Percentiles rank a stretch among this genome's conserved stretches.
phyloP scores from a whole-genome alignment of 2,113 vertebrate species.

The Nyctibius bracteatus region DNA sequence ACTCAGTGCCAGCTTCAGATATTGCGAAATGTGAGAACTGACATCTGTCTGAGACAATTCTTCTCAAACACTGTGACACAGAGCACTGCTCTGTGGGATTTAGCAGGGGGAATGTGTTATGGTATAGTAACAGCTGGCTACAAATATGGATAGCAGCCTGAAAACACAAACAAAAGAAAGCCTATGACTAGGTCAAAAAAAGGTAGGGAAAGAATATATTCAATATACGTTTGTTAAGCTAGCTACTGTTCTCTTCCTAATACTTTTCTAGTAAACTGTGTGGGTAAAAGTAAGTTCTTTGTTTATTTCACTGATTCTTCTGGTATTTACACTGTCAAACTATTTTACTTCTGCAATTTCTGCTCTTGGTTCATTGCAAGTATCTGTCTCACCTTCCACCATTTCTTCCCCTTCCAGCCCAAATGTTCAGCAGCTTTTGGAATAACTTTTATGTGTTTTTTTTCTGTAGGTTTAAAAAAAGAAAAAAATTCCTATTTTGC shows the following conservation, averaged over 20 bases:
- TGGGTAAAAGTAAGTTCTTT: not conserved
- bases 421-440: not conserved
- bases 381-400: not conserved
- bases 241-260: not conserved
- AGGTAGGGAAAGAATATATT: not conserved
- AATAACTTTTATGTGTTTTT: not conserved
- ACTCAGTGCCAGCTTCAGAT: not conserved
- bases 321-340: not conserved
- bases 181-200: not conserved
- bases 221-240: not conserved
- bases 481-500: not conserved
- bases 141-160: not conserved
- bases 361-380: not conserved
- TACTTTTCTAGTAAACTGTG: not conserved
- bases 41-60: not conserved
- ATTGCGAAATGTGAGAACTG: conserved; percentile 4
- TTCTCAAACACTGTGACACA: not conserved
- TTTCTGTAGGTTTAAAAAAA: not conserved
- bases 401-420: not conserved
- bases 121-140: not conserved
- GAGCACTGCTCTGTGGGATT: not conserved
- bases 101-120: not conserved
- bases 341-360: not conserved
- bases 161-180: not conserved
- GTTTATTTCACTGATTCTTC: not conserved